Evolutionary conservation across 2,888 invertebrate genomes (phyloP).

Genomic region (Pomacea canaliculata): DNA sequence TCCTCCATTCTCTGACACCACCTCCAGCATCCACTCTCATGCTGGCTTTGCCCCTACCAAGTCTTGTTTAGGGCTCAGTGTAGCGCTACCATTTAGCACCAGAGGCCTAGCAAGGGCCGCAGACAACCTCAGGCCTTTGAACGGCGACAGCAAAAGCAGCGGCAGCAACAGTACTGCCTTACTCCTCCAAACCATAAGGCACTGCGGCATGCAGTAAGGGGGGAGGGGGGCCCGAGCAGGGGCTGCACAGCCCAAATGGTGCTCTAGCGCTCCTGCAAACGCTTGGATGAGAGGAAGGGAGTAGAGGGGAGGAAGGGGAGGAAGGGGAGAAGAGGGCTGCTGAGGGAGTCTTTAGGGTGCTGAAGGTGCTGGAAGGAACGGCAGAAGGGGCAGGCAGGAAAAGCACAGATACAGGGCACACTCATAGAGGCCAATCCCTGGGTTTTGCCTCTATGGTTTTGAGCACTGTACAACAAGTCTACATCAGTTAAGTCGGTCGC

Average conservation of each 20-base stretch:
- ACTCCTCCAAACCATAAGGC: background rate
- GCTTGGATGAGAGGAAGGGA: too few relatives aligned
- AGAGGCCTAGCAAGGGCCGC: background rate
- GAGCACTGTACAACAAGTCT: too few relatives aligned
- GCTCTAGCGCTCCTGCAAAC: too few relatives aligned
- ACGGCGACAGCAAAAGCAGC: background rate
- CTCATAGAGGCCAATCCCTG: background rate
- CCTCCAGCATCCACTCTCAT: conserved; percentile 50
- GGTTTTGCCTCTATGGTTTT: background rate
- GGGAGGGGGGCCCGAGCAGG: background rate
- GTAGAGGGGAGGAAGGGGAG: too few relatives aligned
- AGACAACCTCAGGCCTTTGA: background rate
- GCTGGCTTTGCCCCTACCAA: conserved; percentile 31
- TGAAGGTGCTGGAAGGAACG: too few relatives aligned
- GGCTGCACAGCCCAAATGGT: background rate
- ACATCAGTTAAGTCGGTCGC: too few relatives aligned
- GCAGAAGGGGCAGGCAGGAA: background rate
- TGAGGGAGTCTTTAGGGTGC: too few relatives aligned
- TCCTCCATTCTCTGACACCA: conserved; percentile 48
- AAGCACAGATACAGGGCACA: background rate
- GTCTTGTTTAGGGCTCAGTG: background rate
- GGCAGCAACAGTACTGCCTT: background rate
- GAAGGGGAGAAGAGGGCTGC: too few relatives aligned
- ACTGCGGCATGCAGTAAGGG: background rate
- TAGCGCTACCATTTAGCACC: background rate